phyloP scores from a whole-genome alignment of 2,113 vertebrate species.

The Sarotherodon lohbergeri region DNA sequence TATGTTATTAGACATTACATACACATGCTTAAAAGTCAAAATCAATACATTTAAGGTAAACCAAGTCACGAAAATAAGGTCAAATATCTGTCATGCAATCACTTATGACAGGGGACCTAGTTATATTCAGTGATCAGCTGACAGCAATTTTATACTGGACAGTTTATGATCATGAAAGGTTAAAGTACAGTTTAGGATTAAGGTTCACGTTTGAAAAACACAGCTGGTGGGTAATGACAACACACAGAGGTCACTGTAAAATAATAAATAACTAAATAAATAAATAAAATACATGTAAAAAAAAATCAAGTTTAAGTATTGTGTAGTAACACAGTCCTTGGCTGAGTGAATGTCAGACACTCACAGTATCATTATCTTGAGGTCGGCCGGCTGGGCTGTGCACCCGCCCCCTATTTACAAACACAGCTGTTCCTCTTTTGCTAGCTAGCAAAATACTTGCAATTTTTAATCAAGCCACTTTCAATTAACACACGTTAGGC shows the following conservation, averaged over 20 bases:
- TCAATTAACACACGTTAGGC: neutral
- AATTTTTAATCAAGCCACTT: neutral
- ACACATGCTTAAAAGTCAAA: neutral
- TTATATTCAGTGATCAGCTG: neutral
- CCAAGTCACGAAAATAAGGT: neutral
- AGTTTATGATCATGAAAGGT: neutral
- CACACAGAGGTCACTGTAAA: neutral
- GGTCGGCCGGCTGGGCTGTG: neutral
- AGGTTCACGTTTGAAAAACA: neutral
- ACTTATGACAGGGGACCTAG: neutral
- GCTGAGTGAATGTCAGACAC: neutral
- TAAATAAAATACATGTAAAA: neutral
- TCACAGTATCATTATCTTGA: neutral
- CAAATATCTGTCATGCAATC: neutral
- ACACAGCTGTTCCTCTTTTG: slow-evolving; percentile 54
- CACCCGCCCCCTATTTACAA: slow-evolving; percentile 57
- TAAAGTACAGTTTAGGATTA: neutral
- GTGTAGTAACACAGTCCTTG: neutral
- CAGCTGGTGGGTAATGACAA: neutral
- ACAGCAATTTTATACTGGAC: neutral
- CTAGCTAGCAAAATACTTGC: neutral
- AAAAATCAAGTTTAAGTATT: neutral
- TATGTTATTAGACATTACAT: neutral
- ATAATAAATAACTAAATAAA: neutral
- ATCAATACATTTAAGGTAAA: neutral